These are phyloP conservation scores for Leucoraja ocellata DNA, from an alignment of 2,797 vertebrate genomes.

Conservation along the genomic window DNA sequence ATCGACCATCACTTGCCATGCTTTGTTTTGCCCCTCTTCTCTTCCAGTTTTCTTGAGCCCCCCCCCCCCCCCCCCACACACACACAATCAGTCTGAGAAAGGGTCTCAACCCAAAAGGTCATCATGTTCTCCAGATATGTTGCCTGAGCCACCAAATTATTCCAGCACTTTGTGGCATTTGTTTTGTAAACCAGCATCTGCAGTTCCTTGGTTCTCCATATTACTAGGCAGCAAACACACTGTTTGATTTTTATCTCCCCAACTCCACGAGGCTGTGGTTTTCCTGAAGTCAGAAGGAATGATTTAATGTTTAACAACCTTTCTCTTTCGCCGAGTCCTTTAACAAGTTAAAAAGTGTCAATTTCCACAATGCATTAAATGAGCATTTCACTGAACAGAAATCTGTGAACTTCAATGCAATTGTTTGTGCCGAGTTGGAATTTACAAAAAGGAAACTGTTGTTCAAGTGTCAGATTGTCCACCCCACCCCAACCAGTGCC, in stretches of 20 bases:
- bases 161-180: too few relatives aligned
- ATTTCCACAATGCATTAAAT: background rate
- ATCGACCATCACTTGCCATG: too few relatives aligned
- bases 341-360: background rate
- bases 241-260: background rate
- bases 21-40: too few relatives aligned
- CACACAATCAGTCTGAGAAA: too few relatives aligned
- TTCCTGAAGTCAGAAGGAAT: background rate
- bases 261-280: background rate
- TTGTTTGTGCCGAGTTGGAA: background rate
- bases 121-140: too few relatives aligned
- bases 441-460: background rate
- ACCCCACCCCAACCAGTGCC: constrained; percentile 37
- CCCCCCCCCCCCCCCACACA: too few relatives aligned
- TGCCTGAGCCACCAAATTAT: too few relatives aligned
- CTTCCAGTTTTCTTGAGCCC: too few relatives aligned
- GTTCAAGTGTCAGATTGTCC: background rate
- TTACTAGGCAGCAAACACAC: too few relatives aligned
- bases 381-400: background rate
- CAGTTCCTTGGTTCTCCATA: too few relatives aligned
- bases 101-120: too few relatives aligned
- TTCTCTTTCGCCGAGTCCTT: background rate
- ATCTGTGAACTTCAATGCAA: background rate
- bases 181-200: too few relatives aligned
- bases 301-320: background rate